A percentile compares a stretch with the other conserved stretches of the same genome.
These are phyloP conservation scores for Neosilurus mollespiculum DNA, from an alignment of 2,797 vertebrate genomes.

Conservation along the genomic window DNA sequence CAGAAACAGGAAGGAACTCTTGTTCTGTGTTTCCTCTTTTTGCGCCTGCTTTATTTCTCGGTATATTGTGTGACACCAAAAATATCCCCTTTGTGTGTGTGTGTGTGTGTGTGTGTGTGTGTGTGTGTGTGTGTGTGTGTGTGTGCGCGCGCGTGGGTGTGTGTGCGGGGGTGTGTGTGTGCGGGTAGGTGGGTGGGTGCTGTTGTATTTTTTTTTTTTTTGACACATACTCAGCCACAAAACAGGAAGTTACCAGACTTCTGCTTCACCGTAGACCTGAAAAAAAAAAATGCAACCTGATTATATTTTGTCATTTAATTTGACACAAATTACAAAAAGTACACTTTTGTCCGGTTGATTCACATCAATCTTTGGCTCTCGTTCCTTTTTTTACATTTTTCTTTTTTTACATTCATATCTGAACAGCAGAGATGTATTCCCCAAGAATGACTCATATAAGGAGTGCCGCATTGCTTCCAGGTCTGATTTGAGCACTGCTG, in stretches of 20 bases:
- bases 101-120: constrained; percentile 20
- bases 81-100: constrained; percentile 48
- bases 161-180: no score
- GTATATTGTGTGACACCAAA: constrained; percentile 51
- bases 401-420: neutral
- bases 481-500: neutral
- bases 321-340: no score
- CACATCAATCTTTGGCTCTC: neutral
- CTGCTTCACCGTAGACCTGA: constrained; percentile 26
- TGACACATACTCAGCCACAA: constrained; percentile 37
- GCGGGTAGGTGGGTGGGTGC: no score
- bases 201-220: neutral
- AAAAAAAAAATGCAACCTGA: constrained; percentile 6
- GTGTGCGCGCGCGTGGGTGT: no score
- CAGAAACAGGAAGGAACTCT: constrained; percentile 59
- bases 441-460: constrained; percentile 18
- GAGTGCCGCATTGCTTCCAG: neutral
- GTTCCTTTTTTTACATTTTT: neutral
- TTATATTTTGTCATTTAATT: neutral
- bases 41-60: constrained; percentile 45
- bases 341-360: neutral
- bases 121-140: constrained; percentile 25
- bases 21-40: constrained; percentile 59
- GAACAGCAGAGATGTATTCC: neutral
- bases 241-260: constrained; percentile 48